Percentiles rank a stretch among this genome's conserved stretches.
Evolutionary conservation across 1,140 invertebrate species (phyloP).

Genomic region (Diploscapter pachys): DNA sequence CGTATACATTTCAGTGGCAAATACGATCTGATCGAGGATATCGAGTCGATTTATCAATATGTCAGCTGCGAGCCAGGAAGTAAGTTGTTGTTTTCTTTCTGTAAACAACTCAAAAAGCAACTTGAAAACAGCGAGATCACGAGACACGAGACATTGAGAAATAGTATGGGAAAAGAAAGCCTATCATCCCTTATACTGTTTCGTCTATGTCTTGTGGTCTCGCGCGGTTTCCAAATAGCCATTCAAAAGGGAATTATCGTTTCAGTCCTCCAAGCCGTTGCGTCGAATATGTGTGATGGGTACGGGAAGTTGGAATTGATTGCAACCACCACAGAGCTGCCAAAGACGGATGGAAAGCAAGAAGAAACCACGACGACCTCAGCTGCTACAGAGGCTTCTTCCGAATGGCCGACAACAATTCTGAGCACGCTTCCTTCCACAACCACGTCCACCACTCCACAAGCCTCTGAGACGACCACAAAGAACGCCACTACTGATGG

Average conservation of each 20-base stretch:
- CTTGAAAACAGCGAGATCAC: neutral
- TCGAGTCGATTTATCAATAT: constrained; percentile 49
- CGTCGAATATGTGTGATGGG: constrained; percentile 12
- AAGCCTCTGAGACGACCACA: constrained; percentile 1
- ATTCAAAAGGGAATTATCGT: neutral
- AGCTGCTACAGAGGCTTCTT: neutral
- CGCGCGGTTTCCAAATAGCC: no score
- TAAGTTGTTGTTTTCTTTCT: constrained; percentile 13
- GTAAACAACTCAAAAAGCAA: constrained; percentile 3
- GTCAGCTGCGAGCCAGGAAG: constrained; percentile 47
- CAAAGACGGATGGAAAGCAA: neutral
- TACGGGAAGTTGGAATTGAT: neutral
- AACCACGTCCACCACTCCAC: neutral
- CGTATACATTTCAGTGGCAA: constrained; percentile 34
- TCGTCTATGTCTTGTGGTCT: no score
- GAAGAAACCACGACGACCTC: constrained; percentile 7
- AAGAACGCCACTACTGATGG: neutral
- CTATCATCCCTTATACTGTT: constrained; percentile 13
- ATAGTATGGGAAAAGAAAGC: neutral
- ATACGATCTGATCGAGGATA: constrained; percentile 48
- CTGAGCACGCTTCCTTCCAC: neutral
- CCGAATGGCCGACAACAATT: constrained; percentile 5
- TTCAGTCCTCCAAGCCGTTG: constrained; percentile 11
- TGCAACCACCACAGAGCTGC: neutral
- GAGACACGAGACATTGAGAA: constrained; percentile 2